Percentiles rank a stretch among this genome's conserved stretches.
Conservation (phyloP, 1,140 invertebrate genomes). For the Brachionus plicatilis region DNA sequence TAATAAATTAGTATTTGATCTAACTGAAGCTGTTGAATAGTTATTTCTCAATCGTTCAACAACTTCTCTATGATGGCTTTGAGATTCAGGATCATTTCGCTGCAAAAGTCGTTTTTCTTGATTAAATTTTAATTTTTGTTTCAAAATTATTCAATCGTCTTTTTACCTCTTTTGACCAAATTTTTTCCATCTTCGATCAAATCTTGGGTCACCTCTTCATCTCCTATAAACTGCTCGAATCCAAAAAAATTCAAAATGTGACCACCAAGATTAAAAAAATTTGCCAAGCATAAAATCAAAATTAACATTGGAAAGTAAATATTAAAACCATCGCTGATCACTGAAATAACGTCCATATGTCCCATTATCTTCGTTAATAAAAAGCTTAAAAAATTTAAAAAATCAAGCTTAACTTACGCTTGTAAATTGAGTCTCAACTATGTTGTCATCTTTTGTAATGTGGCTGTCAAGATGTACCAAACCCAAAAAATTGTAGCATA, state of each 20-base stretch:
- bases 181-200: slow-evolving; percentile 85
- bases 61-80: background rate
- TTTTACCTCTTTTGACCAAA: slow-evolving; percentile 66
- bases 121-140: background rate
- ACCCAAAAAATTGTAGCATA: slow-evolving; percentile 96
- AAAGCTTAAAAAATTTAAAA: background rate
- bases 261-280: slow-evolving; percentile 88
- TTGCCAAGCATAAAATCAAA: slow-evolving; percentile 82
- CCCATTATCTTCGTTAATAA: slow-evolving; percentile 78
- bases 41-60: slow-evolving; percentile 1
- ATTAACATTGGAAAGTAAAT: slow-evolving; percentile 98
- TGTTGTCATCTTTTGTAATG: slow-evolving; percentile 66
- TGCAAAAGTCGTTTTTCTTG: slow-evolving; percentile 3
- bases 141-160: background rate
- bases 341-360: slow-evolving; percentile 94
- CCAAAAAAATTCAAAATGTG: slow-evolving; percentile 78
- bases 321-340: slow-evolving; percentile 96
- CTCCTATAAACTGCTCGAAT: slow-evolving; percentile 85
- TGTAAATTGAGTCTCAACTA: slow-evolving; percentile 79
- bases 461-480: slow-evolving; percentile 97
- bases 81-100: slow-evolving; percentile 9
- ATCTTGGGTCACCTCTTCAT: slow-evolving; percentile 85
- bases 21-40: background rate
- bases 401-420: slow-evolving; percentile 60
- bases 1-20: background rate